Percentiles rank a stretch among this genome's conserved stretches.
phyloP scores from a whole-genome alignment of 2,888 invertebrate species.

The Caenorhabditis parvicauda region DNA sequence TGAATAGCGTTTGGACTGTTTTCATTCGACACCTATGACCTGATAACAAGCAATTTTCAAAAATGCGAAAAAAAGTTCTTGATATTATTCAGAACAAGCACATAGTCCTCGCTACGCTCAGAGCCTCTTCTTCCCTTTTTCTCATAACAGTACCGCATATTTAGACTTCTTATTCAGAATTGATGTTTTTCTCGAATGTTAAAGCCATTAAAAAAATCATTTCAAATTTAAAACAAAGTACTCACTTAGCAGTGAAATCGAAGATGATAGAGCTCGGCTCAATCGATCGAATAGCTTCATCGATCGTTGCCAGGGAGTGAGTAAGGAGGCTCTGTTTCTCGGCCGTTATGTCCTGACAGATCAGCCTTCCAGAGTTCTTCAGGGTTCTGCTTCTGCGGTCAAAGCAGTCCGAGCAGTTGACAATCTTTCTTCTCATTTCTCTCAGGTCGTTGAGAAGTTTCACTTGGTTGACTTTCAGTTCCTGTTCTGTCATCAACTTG shows the following conservation, averaged over 20 bases:
- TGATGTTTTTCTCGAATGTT: background rate
- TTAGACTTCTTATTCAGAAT: background rate
- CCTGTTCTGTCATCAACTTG: constrained; percentile 36
- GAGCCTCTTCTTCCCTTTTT: no score
- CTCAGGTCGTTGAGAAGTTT: constrained; percentile 37
- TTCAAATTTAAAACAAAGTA: background rate
- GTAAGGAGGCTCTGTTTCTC: constrained; percentile 26
- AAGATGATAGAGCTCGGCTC: constrained; percentile 27
- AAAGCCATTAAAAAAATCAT: background rate
- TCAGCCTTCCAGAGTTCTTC: constrained; percentile 10
- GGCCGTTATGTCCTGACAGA: constrained; percentile 8
- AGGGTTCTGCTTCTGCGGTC: constrained; percentile 26
- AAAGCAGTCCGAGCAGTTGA: constrained; percentile 29
- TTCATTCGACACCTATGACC: no score
- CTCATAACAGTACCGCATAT: background rate
- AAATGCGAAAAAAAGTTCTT: background rate
- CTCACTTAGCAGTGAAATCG: background rate
- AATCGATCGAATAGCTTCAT: constrained; percentile 25
- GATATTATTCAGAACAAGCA: background rate
- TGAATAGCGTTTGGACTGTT: no score
- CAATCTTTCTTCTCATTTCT: constrained; percentile 23
- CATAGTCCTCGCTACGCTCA: no score
- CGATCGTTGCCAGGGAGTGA: constrained; percentile 20
- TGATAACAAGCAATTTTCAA: no score
- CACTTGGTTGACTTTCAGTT: constrained; percentile 45